phyloP scores from a whole-genome alignment of 2,113 vertebrate genomes.

The Xiphias gladius region DNA sequence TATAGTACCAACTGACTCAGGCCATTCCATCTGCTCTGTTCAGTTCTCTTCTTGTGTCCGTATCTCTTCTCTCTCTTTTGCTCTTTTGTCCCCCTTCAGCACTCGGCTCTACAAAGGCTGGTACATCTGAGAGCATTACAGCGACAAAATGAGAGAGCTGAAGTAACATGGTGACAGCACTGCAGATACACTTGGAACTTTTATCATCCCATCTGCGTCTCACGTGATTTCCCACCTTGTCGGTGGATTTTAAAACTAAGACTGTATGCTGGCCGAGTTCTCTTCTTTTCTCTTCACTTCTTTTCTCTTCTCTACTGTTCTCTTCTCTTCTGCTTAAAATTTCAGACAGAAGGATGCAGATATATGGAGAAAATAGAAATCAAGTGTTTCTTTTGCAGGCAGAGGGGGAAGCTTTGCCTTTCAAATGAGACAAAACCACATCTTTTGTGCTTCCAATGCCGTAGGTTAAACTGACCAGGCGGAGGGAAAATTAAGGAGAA shows the following conservation, averaged over 20 bases:
- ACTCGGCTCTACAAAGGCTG: constrained; percentile 48
- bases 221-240: constrained; percentile 4
- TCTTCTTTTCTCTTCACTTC: neutral
- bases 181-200: constrained; percentile 37
- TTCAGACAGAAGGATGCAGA: constrained; percentile 46
- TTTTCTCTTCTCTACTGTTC: constrained; percentile 12
- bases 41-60: constrained; percentile 18
- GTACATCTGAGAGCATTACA: constrained; percentile 52
- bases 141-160: constrained; percentile 40
- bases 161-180: constrained; percentile 23
- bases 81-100: constrained; percentile 34
- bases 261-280: neutral
- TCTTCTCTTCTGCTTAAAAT: constrained; percentile 16
- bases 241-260: constrained; percentile 10
- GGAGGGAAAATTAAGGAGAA: constrained; percentile 27
- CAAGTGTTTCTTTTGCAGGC: constrained; percentile 31
- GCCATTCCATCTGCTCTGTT: constrained; percentile 41
- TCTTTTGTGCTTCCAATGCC: constrained; percentile 48
- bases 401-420: constrained; percentile 57
- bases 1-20: constrained; percentile 22
- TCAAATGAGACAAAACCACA: constrained; percentile 46
- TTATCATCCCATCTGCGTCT: constrained; percentile 31
- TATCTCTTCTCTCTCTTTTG: constrained; percentile 32
- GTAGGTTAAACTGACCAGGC: constrained; percentile 59
- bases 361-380: constrained; percentile 27